Conservation (phyloP, 2,113 vertebrate species). For the Odontophorus gujanensis region DNA sequence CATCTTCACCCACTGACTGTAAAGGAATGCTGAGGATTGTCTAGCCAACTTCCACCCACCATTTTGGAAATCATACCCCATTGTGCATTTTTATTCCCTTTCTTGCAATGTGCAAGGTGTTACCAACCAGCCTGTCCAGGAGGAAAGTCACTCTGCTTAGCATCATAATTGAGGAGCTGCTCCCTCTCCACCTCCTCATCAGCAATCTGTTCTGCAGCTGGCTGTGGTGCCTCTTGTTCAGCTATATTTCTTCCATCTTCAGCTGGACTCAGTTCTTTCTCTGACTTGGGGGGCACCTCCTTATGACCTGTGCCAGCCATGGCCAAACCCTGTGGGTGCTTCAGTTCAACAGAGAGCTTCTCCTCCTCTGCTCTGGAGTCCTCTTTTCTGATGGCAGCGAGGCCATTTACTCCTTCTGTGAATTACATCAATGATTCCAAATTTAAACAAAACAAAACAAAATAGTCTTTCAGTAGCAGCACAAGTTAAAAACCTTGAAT, state of each 20-base stretch:
- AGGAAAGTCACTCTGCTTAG: slow-evolving; percentile 29
- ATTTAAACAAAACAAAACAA: background rate
- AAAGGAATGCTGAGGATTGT: background rate
- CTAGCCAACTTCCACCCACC: background rate
- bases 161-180: slow-evolving; percentile 58
- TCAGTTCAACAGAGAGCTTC: background rate
- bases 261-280: background rate
- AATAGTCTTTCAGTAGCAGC: background rate
- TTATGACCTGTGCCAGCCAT: background rate
- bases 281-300: background rate
- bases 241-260: background rate
- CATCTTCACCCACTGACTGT: background rate
- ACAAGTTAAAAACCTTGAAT: background rate
- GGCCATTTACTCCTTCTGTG: slow-evolving; percentile 43
- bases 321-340: background rate
- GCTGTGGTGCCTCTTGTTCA: background rate
- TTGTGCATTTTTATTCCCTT: background rate
- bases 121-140: slow-evolving; percentile 60
- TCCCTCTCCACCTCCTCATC: slow-evolving; percentile 71
- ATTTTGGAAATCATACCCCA: background rate
- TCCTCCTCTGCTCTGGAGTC: background rate
- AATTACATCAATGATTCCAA: background rate
- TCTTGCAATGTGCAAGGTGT: background rate
- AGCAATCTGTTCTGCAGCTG: background rate
- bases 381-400: background rate